Percentiles rank a stretch among this genome's conserved stretches.
Conservation (phyloP, 2,113 vertebrate genomes). For the Tragelaphus strepsiceros region DNA sequence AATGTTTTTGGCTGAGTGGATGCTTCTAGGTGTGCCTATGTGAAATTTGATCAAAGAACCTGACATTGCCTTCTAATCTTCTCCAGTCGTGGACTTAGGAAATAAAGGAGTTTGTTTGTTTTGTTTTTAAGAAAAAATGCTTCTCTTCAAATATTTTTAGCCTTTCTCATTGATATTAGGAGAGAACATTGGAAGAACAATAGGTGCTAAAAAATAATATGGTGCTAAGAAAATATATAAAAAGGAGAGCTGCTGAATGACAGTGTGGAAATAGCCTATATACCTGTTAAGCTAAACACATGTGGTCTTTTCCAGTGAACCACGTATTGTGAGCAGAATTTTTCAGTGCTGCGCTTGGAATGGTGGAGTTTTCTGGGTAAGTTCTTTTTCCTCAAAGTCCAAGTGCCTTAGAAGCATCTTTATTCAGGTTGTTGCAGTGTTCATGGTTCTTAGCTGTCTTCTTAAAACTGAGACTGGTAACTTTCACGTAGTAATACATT, state of each 20-base stretch:
- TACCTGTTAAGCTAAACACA: background rate
- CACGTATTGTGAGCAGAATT: slow-evolving; percentile 94
- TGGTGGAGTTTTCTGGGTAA: slow-evolving; percentile 97
- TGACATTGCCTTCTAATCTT: background rate
- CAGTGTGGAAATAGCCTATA: background rate
- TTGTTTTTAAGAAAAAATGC: background rate
- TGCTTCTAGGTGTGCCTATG: background rate
- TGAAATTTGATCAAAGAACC: background rate
- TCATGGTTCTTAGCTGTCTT: background rate
- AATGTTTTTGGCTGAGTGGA: background rate
- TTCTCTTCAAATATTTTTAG: background rate
- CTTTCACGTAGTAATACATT: background rate
- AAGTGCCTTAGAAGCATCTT: background rate
- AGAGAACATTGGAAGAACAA: background rate
- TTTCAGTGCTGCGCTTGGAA: slow-evolving; percentile 99
- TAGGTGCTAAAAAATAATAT: background rate
- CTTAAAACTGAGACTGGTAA: background rate
- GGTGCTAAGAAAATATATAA: background rate
- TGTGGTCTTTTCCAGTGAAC: slow-evolving; percentile 85
- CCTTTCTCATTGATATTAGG: background rate
- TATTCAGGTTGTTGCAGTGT: background rate
- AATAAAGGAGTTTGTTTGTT: background rate
- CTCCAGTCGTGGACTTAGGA: background rate
- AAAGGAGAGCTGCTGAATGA: background rate
- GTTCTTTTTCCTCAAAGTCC: slow-evolving; percentile 46